Percentiles rank a stretch among this genome's conserved stretches.
These are phyloP conservation scores for Drymonia ruficornis DNA, from an alignment of 2,888 invertebrate genomes.

Conservation along the genomic window DNA sequence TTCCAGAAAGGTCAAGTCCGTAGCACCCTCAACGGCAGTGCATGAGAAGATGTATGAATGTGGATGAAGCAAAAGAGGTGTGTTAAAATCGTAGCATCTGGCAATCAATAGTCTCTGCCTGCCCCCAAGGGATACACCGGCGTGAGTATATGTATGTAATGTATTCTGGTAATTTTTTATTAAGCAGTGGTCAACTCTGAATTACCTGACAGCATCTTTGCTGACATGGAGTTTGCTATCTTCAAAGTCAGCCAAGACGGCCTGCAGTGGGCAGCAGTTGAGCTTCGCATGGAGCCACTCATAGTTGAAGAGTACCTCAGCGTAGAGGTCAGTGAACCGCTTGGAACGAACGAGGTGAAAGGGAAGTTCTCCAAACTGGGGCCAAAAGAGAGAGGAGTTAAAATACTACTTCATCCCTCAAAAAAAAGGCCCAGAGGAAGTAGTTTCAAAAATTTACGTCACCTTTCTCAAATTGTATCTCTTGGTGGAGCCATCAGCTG, in stretches of 20 bases:
- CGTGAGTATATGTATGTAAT: too few relatives aligned
- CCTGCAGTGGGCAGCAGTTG: conserved; percentile 97
- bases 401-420: too few relatives aligned
- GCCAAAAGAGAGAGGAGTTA: too few relatives aligned
- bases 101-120: too few relatives aligned
- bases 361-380: conserved; percentile 96
- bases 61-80: too few relatives aligned
- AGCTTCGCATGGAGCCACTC: conserved; percentile 98
- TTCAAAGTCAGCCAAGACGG: conserved; percentile 97
- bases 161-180: neutral
- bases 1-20: too few relatives aligned
- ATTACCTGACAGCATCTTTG: conserved; percentile 90
- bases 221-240: conserved; percentile 94
- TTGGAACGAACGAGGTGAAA: conserved; percentile 97
- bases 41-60: too few relatives aligned
- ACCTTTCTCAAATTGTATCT: conserved; percentile 98
- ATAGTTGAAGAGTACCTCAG: conserved; percentile 97
- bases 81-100: too few relatives aligned
- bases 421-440: too few relatives aligned
- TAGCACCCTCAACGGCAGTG: too few relatives aligned
- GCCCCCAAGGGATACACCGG: too few relatives aligned
- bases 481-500: conserved; percentile 94
- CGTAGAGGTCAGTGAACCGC: conserved; percentile 95
- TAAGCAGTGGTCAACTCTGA: neutral
- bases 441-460: conserved; percentile 10